phyloP scores from a whole-genome alignment of 2,113 vertebrate genomes.

The Aspidoscelis tigris region DNA sequence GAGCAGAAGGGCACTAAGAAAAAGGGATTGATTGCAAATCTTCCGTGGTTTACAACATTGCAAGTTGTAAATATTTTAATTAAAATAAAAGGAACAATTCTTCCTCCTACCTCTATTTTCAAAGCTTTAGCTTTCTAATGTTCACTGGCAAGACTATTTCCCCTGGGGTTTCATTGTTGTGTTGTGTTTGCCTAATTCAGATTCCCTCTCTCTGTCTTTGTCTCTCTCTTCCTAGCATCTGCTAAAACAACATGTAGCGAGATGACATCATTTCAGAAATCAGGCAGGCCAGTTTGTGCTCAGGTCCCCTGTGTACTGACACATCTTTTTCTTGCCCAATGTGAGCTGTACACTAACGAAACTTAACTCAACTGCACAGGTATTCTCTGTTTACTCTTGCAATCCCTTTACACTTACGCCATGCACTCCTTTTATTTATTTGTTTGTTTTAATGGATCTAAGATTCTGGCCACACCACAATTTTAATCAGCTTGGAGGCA shows the following conservation, averaged over 20 bases:
- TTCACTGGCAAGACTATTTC: not conserved
- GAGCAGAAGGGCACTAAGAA: not conserved
- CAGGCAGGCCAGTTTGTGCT: constrained; percentile 16
- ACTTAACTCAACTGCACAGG: not conserved
- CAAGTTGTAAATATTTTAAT: not conserved
- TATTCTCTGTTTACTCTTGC: constrained; percentile 33
- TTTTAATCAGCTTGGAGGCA: no score
- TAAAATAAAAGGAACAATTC: not conserved
- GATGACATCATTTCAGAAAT: not conserved
- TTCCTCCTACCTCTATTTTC: not conserved
- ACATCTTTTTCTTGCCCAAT: not conserved
- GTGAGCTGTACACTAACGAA: constrained; percentile 1
- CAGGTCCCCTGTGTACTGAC: not conserved
- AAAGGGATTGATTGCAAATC: not conserved
- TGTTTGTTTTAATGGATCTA: no score
- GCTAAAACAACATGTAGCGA: constrained; percentile 21
- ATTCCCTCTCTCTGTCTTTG: not conserved
- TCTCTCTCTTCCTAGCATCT: constrained; percentile 1
- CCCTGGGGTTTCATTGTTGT: not conserved
- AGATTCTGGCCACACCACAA: no score
- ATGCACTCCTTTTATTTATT: not conserved
- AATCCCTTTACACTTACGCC: not conserved
- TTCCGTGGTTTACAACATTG: not conserved
- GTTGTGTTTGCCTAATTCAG: not conserved
- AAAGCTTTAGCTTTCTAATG: not conserved